Evolutionary conservation across 2,888 invertebrate genomes (phyloP).

Genomic region (Cyclophora albipunctata): DNA sequence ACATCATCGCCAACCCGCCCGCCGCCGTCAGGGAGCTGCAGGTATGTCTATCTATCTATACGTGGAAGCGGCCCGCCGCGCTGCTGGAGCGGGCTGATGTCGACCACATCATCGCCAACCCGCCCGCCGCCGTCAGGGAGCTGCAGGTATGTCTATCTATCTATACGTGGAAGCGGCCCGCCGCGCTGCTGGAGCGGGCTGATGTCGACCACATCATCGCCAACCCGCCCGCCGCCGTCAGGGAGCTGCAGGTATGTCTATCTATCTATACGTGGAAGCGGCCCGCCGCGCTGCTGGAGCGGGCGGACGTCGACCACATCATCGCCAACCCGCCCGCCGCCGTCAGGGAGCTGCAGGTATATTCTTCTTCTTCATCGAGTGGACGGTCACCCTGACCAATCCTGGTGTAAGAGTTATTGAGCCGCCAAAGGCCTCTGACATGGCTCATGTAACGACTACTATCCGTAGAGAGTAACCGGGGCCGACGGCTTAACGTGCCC

Average conservation of each 20-base stretch:
- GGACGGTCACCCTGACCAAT: no score
- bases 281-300: conserved; percentile 89
- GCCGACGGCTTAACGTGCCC: no score
- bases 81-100: conserved; percentile 92
- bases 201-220: conserved; percentile 96
- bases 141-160: conserved; percentile 10
- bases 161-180: conserved; percentile 99
- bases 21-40: conserved; percentile 63
- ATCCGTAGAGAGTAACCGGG: no score
- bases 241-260: conserved; percentile 28
- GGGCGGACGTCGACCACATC: conserved; percentile 95
- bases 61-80: conserved; percentile 98
- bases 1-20: conserved; percentile 89
- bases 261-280: conserved; percentile 99
- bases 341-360: conserved; percentile 30
- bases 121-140: conserved; percentile 79
- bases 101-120: conserved; percentile 89
- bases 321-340: conserved; percentile 87
- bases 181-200: conserved; percentile 87
- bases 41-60: no score
- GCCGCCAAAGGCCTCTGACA: no score
- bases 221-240: conserved; percentile 81
- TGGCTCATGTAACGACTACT: no score
- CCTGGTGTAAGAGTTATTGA: no score
- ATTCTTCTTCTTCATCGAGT: no score